Conservation (phyloP, 2,113 vertebrate species). For the Melanerpes aurifrons region DNA sequence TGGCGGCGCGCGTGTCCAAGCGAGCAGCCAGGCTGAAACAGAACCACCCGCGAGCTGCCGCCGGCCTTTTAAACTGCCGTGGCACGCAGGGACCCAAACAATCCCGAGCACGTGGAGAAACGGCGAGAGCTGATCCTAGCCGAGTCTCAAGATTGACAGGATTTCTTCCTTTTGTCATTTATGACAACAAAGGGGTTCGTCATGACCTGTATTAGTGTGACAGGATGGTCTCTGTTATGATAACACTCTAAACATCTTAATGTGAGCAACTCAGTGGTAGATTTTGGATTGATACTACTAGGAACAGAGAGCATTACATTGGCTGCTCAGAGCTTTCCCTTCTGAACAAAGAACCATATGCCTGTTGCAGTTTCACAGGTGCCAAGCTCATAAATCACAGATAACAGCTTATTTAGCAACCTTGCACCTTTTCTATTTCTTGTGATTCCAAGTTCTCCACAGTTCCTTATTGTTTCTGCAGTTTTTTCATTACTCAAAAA, state of each 20-base stretch:
- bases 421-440: background rate
- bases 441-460: background rate
- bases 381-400: conserved; percentile 52
- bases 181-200: background rate
- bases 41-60: too few species aligned
- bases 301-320: background rate
- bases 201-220: background rate
- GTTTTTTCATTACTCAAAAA: background rate
- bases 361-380: background rate
- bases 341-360: background rate
- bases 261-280: conserved; percentile 20
- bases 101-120: too few species aligned
- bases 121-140: too few species aligned
- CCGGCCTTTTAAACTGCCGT: too few species aligned
- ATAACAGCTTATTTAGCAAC: conserved; percentile 41
- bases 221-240: background rate
- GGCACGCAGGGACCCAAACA: too few species aligned
- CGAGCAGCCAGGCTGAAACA: too few species aligned
- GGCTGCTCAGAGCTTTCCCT: conserved; percentile 20
- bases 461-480: background rate
- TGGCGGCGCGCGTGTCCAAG: too few species aligned
- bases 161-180: background rate
- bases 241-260: conserved; percentile 1
- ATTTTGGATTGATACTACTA: background rate
- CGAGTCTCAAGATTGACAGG: too few species aligned